Percentiles rank a stretch among this genome's conserved stretches.
These are phyloP conservation scores for Drosophila merina DNA, from an alignment of 2,888 invertebrate species.

Conservation along the genomic window DNA sequence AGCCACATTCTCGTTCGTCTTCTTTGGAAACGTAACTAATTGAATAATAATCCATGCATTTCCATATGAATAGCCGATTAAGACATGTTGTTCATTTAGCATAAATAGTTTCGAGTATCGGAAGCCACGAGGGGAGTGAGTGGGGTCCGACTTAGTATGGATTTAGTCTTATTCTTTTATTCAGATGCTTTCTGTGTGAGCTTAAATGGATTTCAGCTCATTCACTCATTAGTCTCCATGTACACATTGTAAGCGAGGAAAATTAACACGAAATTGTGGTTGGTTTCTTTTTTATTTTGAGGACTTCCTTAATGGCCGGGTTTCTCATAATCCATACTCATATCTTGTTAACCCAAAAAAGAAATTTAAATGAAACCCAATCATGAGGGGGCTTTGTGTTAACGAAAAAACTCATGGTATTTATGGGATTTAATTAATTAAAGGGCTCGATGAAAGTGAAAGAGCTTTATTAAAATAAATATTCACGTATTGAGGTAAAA, in stretches of 20 bases:
- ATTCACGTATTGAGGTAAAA: too few species aligned
- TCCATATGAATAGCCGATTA: slow-evolving; percentile 77
- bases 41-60: slow-evolving; percentile 75
- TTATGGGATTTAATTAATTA: not conserved
- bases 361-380: not conserved
- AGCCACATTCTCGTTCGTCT: slow-evolving; percentile 45
- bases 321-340: slow-evolving; percentile 1
- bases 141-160: slow-evolving; percentile 40
- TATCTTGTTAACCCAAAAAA: not conserved
- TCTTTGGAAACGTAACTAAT: slow-evolving; percentile 70
- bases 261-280: slow-evolving; percentile 50
- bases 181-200: slow-evolving; percentile 14
- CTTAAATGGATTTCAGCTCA: slow-evolving; percentile 26
- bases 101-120: slow-evolving; percentile 58
- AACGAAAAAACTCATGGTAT: not conserved
- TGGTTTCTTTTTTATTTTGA: slow-evolving; percentile 2
- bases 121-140: slow-evolving; percentile 29
- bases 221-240: slow-evolving; percentile 31
- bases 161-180: not conserved
- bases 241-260: slow-evolving; percentile 22
- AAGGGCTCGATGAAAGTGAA: not conserved
- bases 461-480: too few species aligned
- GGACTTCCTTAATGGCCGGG: slow-evolving; percentile 4
- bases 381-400: not conserved
- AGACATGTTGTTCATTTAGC: slow-evolving; percentile 71